A percentile compares a stretch with the other conserved stretches of the same genome.
phyloP scores from a whole-genome alignment of 37 sponge, comb jelly and placozoan genomes.

The Cladorhizidae sp. region DNA sequence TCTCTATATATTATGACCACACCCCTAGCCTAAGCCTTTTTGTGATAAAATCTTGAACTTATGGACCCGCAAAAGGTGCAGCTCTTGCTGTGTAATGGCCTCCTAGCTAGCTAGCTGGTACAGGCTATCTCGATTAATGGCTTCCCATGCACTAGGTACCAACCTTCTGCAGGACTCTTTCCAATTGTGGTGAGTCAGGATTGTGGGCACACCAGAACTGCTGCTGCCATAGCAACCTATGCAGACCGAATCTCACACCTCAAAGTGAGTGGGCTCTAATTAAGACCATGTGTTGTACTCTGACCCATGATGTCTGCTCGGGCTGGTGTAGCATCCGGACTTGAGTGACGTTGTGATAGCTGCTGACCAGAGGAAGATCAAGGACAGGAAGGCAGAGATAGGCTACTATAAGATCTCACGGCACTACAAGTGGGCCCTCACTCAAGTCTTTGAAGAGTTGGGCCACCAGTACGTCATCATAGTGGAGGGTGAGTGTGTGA shows the following conservation, averaged over 20 bases:
- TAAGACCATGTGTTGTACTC: not conserved
- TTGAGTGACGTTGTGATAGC: slow-evolving; percentile 42
- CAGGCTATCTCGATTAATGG: no score
- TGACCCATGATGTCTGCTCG: not conserved
- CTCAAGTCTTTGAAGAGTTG: slow-evolving; percentile 81
- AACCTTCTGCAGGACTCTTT: slow-evolving; percentile 54
- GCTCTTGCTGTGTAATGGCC: no score
- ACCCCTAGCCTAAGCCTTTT: no score
- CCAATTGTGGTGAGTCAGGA: slow-evolving; percentile 93
- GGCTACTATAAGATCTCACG: slow-evolving; percentile 95
- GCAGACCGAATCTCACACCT: slow-evolving; percentile 64
- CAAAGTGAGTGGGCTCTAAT: slow-evolving; percentile 42
- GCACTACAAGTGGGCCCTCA: slow-evolving; percentile 91
- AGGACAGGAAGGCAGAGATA: slow-evolving; percentile 23
- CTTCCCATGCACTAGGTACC: no score
- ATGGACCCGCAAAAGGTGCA: no score
- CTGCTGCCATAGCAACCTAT: slow-evolving; percentile 59
- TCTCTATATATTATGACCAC: no score
- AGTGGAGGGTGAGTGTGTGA: slow-evolving; percentile 74
- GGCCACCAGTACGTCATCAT: slow-evolving; percentile 66
- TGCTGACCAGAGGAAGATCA: slow-evolving; percentile 17
- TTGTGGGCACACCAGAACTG: slow-evolving; percentile 76
- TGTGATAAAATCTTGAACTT: no score
- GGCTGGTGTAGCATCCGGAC: slow-evolving; percentile 76
- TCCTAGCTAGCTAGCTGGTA: no score